Conservation (phyloP, 1,140 invertebrate genomes). For the Aporrectodea caliginosa region DNA sequence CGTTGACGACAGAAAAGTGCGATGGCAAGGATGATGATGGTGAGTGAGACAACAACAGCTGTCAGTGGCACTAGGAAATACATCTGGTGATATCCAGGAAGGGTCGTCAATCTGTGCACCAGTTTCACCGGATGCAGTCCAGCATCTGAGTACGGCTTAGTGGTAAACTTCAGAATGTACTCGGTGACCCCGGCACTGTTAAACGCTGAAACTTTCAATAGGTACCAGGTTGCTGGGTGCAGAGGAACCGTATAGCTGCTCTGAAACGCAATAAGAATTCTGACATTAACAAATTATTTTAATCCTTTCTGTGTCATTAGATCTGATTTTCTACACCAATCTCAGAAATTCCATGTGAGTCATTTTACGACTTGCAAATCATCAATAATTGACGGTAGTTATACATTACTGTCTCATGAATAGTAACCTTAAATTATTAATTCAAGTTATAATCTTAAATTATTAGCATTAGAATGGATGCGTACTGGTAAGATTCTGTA, state of each 20-base stretch:
- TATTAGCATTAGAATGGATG: too few species aligned
- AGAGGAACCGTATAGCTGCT: slow-evolving; percentile 72
- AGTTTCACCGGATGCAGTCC: slow-evolving; percentile 79
- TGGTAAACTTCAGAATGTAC: slow-evolving; percentile 87
- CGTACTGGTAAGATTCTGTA: too few species aligned
- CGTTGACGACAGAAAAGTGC: slow-evolving; percentile 44
- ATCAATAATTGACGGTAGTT: too few species aligned
- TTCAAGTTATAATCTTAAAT: too few species aligned
- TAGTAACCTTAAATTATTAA: too few species aligned
- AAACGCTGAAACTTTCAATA: slow-evolving; percentile 77
- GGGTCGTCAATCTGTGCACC: slow-evolving; percentile 33
- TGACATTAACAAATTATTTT: too few species aligned
- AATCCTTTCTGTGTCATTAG: too few species aligned
- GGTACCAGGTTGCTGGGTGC: slow-evolving; percentile 78
- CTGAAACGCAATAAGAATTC: too few species aligned
- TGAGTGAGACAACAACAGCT: slow-evolving; percentile 67
- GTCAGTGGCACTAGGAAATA: slow-evolving; percentile 91
- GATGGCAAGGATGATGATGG: slow-evolving; percentile 84
- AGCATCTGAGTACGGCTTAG: slow-evolving; percentile 83
- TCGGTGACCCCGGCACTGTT: slow-evolving; percentile 87
- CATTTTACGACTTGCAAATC: too few species aligned
- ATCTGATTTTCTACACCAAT: too few species aligned
- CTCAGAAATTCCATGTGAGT: too few species aligned
- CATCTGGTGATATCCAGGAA: slow-evolving; percentile 73
- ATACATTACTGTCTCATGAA: too few species aligned